phyloP scores from a whole-genome alignment of 2,113 vertebrate genomes.

The Thryonomys swinderianus region DNA sequence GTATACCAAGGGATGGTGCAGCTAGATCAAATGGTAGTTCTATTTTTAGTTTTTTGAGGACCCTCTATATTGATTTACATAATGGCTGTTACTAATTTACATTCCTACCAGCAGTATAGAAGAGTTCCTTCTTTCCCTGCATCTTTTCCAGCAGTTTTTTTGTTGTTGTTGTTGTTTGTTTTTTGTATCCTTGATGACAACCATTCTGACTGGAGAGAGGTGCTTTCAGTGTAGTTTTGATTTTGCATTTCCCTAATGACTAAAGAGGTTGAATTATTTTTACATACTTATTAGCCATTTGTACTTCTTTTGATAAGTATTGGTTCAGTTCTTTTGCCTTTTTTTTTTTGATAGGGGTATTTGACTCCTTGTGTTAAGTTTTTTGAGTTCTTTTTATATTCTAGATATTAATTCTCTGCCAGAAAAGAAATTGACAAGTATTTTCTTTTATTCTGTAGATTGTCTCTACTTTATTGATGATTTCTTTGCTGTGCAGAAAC shows the following conservation, averaged over 20 bases:
- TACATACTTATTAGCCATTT: not conserved
- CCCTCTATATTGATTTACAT: not conserved
- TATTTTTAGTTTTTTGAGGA: not conserved
- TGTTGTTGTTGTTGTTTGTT: too few species aligned
- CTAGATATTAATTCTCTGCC: not conserved
- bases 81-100: not conserved
- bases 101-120: not conserved
- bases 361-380: not conserved
- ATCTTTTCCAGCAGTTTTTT: not conserved
- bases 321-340: not conserved
- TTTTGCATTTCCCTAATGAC: not conserved
- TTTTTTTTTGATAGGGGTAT: not conserved
- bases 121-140: not conserved
- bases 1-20: not conserved
- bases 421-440: not conserved
- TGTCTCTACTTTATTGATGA: not conserved
- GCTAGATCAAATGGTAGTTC: not conserved
- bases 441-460: not conserved
- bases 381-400: not conserved
- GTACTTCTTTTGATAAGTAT: not conserved
- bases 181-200: not conserved
- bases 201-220: not conserved
- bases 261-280: not conserved
- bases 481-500: not conserved
- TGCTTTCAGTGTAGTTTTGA: not conserved